phyloP scores from a whole-genome alignment of 2,113 vertebrate species.

The Neopipo cinnamomea region DNA sequence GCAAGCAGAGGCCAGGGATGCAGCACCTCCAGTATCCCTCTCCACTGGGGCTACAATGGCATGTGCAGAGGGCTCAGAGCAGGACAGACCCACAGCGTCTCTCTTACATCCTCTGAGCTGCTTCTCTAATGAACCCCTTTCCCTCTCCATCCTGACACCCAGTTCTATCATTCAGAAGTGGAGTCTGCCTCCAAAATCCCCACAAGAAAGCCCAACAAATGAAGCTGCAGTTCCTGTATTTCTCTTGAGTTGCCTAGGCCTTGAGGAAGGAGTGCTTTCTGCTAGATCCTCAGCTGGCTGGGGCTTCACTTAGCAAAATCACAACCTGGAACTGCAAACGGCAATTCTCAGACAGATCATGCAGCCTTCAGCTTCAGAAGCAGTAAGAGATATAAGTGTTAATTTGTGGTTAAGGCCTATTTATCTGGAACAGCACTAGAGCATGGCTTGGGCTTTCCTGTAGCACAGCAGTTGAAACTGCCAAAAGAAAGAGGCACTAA shows the following conservation, averaged over 20 bases:
- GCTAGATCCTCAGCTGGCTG: background rate
- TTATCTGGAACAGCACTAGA: conserved; percentile 29
- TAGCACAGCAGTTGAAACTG: conserved; percentile 6
- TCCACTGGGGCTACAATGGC: background rate
- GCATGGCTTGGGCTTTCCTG: conserved; percentile 6
- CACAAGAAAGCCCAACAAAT: background rate
- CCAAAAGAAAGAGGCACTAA: conserved; percentile 22
- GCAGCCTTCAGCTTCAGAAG: background rate
- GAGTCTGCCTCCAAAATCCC: background rate
- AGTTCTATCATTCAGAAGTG: background rate
- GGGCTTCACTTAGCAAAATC: background rate
- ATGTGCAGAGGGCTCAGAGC: background rate
- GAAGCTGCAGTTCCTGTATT: background rate
- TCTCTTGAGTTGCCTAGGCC: background rate
- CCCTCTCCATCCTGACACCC: background rate
- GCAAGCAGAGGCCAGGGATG: background rate
- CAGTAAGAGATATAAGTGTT: background rate
- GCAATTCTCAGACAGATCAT: background rate
- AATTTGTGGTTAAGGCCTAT: conserved; percentile 41
- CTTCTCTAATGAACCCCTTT: background rate
- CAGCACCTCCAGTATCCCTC: background rate
- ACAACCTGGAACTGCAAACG: background rate
- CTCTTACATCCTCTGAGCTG: background rate
- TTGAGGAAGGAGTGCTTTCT: background rate
- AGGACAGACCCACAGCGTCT: background rate